Conservation (phyloP, 2,113 vertebrate species). For the Setophaga petechia region DNA sequence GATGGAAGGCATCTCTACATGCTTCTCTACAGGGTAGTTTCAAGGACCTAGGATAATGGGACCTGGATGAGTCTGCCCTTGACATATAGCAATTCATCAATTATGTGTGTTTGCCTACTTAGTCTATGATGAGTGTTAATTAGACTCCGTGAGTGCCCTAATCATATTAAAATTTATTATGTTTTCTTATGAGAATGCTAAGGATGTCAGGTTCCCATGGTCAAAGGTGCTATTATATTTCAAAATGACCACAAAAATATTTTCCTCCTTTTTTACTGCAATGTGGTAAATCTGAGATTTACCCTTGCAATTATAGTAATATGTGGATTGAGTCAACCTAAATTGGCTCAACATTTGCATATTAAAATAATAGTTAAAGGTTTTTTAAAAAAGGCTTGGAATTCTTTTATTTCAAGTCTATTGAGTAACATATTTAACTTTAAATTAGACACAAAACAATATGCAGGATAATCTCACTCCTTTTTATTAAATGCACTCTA, state of each 20-base stretch:
- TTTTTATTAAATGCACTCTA: background rate
- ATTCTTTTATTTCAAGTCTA: background rate
- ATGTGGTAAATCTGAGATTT: background rate
- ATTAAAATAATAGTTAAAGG: background rate
- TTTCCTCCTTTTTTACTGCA: background rate
- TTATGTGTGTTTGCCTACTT: background rate
- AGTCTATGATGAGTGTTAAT: background rate
- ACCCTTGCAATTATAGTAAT: background rate
- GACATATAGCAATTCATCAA: background rate
- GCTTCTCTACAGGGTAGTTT: background rate
- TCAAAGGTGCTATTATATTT: background rate
- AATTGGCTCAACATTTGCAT: background rate
- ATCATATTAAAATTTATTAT: background rate
- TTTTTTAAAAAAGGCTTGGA: background rate
- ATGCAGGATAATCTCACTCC: background rate
- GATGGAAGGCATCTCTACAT: background rate
- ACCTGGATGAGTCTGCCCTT: background rate
- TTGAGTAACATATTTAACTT: background rate
- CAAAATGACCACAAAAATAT: background rate
- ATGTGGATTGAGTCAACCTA: background rate
- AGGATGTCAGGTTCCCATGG: background rate
- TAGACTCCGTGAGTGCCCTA: background rate
- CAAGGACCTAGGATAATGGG: background rate
- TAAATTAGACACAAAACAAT: background rate
- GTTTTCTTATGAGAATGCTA: background rate